Conservation (phyloP, 2,888 invertebrate genomes). For the Lucinisca nassula region DNA sequence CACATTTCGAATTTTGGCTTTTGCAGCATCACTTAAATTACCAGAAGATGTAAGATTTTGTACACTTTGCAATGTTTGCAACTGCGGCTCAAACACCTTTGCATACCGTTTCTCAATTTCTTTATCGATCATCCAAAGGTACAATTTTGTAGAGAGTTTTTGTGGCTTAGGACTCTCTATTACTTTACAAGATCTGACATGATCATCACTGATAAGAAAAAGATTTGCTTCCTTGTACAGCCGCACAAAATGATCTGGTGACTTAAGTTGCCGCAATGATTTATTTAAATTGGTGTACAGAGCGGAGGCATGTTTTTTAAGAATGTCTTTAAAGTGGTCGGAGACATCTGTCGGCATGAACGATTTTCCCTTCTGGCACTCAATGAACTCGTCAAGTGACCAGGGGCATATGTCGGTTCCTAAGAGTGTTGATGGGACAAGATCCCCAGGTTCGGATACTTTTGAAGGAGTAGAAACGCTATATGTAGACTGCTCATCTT, state of each 20-base stretch:
- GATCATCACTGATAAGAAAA: neutral
- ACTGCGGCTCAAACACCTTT: neutral
- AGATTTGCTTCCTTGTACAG: neutral
- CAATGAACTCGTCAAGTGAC: neutral
- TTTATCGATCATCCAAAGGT: neutral
- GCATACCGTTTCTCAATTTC: neutral
- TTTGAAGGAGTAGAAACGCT: too few species aligned
- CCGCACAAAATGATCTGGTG: neutral
- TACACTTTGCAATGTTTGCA: neutral
- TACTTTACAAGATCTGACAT: neutral
- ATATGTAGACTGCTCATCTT: neutral
- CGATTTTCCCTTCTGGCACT: neutral
- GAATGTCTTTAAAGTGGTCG: neutral
- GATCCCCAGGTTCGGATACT: neutral
- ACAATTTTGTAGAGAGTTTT: neutral
- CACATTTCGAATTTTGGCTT: neutral
- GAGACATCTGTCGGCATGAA: neutral
- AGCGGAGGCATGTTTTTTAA: neutral
- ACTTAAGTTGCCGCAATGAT: neutral
- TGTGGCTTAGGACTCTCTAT: neutral
- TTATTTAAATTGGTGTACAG: neutral
- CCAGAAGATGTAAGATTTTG: neutral
- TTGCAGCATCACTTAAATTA: neutral
- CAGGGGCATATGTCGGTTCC: neutral
- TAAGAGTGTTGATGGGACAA: too few species aligned